Evolutionary conservation across 1,140 invertebrate genomes (phyloP).

Genomic region (Penaeus japonicus): DNA sequence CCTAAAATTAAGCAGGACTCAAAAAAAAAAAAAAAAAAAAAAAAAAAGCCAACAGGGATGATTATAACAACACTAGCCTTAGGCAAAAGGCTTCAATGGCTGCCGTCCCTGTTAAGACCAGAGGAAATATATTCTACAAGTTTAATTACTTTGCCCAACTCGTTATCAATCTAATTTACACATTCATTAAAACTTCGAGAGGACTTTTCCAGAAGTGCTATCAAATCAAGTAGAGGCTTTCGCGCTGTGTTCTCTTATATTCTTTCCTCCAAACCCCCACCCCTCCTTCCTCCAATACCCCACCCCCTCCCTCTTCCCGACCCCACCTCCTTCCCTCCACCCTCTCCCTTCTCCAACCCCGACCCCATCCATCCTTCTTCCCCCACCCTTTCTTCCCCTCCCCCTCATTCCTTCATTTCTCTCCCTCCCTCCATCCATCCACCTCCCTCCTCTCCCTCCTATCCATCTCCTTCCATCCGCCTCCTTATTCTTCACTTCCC

Average conservation of each 20-base stretch:
- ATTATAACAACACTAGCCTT: not conserved
- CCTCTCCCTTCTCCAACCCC: too few species aligned
- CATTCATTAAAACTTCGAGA: constrained; percentile 59
- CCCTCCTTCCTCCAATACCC: too few species aligned
- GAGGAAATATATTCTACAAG: constrained; percentile 58
- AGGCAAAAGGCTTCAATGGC: constrained; percentile 23
- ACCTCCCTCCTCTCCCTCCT: too few species aligned
- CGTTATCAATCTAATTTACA: constrained; percentile 60
- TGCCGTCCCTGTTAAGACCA: constrained; percentile 47
- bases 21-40: not conserved
- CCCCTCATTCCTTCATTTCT: too few species aligned
- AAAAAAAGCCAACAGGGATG: not conserved
- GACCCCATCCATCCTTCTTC: too few species aligned
- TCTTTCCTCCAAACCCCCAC: not conserved
- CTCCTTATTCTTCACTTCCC: too few species aligned
- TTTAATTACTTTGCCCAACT: constrained; percentile 60
- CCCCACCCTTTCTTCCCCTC: too few species aligned
- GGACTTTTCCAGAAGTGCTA: constrained; percentile 44
- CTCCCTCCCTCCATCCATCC: too few species aligned
- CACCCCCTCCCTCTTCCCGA: too few species aligned
- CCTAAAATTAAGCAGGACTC: not conserved
- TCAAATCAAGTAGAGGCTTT: constrained; percentile 45
- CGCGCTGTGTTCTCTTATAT: constrained; percentile 9
- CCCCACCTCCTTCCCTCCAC: too few species aligned
- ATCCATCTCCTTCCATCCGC: too few species aligned